Evolutionary conservation across 2,888 invertebrate genomes (phyloP).

Genomic region (Podabrus alpinus): DNA sequence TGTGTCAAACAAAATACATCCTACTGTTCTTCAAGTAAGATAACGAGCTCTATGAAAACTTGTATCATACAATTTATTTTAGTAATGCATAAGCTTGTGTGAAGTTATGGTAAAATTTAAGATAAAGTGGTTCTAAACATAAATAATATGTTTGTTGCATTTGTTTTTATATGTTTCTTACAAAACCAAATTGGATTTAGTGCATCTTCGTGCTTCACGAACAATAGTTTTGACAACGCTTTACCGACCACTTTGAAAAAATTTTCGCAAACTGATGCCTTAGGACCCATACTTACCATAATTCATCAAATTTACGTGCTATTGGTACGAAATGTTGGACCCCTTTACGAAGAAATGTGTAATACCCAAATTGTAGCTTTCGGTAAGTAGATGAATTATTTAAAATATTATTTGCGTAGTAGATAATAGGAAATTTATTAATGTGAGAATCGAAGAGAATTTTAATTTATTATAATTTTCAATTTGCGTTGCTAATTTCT

Average conservation of each 20-base stretch:
- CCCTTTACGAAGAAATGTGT: neutral
- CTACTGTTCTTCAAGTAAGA: neutral
- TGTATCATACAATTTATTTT: neutral
- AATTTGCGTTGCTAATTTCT: neutral
- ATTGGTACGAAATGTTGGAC: neutral
- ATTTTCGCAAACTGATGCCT: neutral
- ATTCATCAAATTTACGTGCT: neutral
- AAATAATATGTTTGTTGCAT: neutral
- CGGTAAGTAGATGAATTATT: neutral
- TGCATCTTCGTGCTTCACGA: neutral
- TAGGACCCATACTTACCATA: neutral
- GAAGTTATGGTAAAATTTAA: neutral
- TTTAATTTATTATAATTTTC: neutral
- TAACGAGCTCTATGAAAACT: neutral
- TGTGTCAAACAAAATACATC: neutral
- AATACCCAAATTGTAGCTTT: neutral
- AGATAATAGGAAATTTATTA: neutral
- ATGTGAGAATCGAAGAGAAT: neutral
- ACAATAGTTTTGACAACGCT: neutral
- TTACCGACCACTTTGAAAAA: neutral
- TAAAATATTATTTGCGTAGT: neutral
- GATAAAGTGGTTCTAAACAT: neutral
- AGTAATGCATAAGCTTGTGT: neutral
- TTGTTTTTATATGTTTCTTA: neutral
- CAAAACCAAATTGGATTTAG: neutral